Evolutionary conservation across 2,113 vertebrate genomes (phyloP).

Genomic region (Macrotus californicus): DNA sequence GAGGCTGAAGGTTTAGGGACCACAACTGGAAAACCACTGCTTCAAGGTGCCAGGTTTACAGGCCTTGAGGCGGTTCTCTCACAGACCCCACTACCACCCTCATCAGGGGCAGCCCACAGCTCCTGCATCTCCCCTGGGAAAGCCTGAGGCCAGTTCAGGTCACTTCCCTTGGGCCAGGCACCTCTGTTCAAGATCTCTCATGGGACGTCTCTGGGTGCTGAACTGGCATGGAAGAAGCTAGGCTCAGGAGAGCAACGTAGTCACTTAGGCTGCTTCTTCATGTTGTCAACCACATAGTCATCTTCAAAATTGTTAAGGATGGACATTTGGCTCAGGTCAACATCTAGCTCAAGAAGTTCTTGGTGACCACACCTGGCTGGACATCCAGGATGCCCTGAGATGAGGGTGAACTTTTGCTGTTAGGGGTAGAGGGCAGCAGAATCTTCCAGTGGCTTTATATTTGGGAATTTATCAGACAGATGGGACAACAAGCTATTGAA

Average conservation of each 20-base stretch:
- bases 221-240: background rate
- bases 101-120: background rate
- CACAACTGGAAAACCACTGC: background rate
- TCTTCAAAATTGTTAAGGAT: background rate
- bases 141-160: background rate
- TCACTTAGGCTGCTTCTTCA: background rate
- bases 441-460: constrained; percentile 95
- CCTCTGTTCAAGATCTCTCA: background rate
- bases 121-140: background rate
- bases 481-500: constrained; percentile 88
- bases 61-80: background rate
- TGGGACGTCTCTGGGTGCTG: background rate
- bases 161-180: background rate
- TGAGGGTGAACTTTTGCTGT: background rate
- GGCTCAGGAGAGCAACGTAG: background rate
- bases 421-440: background rate
- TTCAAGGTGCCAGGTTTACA: background rate
- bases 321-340: background rate
- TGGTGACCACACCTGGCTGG: background rate
- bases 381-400: background rate
- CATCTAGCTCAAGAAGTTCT: background rate
- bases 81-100: background rate
- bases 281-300: background rate
- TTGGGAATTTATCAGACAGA: constrained; percentile 94
- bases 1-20: background rate